These are phyloP conservation scores for Piprites chloris DNA, from an alignment of 2,113 vertebrate species.

Conservation along the genomic window DNA sequence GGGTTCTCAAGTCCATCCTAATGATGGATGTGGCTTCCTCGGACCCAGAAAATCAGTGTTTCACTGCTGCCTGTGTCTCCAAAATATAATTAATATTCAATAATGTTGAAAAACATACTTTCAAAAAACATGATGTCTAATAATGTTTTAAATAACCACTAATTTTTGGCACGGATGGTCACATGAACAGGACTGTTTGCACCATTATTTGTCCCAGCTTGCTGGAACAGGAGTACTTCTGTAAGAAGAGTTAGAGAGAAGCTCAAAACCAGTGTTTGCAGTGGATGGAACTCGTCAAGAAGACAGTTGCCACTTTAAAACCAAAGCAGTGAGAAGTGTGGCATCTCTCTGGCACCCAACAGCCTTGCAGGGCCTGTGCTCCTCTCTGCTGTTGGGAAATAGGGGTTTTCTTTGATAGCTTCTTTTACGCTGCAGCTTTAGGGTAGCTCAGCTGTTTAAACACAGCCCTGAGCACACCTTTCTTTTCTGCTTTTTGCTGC, in stretches of 20 bases:
- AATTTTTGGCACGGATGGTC: neutral
- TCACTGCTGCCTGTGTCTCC: neutral
- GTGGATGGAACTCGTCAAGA: neutral
- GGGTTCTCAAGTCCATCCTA: neutral
- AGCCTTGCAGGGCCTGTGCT: neutral
- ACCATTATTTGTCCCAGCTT: neutral
- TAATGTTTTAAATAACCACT: neutral
- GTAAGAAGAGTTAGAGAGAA: neutral
- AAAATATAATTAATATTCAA: neutral
- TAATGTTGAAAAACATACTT: neutral
- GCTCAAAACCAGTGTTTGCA: fast-evolving
- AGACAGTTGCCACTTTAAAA: neutral
- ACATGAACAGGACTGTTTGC: neutral
- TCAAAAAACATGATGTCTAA: neutral
- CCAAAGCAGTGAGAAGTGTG: neutral
- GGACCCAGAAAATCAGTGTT: neutral
- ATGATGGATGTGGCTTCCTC: neutral
- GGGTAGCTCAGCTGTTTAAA: neutral
- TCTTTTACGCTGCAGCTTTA: neutral
- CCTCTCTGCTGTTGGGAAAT: neutral
- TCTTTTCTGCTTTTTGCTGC: neutral
- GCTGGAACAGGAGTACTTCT: neutral
- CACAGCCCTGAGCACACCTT: neutral
- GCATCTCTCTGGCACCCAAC: neutral
- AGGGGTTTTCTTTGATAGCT: neutral